phyloP scores from a whole-genome alignment of 1,140 invertebrate species.

The Nixonia krombeini region DNA sequence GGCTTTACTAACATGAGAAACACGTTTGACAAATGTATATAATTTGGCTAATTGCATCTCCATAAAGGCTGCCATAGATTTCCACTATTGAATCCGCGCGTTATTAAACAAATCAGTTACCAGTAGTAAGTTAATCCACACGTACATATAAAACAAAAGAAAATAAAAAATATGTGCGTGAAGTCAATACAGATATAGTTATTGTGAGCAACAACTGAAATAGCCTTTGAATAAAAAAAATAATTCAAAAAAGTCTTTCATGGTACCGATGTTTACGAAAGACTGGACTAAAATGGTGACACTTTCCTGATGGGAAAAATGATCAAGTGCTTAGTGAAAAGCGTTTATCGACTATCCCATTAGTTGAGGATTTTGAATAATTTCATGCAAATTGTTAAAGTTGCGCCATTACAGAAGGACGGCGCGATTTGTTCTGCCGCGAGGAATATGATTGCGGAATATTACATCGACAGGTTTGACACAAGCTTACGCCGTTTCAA shows the following conservation, averaged over 20 bases:
- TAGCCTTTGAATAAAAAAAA: no score
- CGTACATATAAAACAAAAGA: no score
- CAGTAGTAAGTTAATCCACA: no score
- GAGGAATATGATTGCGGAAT: no score
- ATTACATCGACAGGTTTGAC: conserved; percentile 63
- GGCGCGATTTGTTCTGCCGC: conserved; percentile 47
- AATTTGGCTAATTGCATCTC: background rate
- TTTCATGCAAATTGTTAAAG: conserved; percentile 65
- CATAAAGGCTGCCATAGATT: background rate
- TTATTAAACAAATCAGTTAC: no score
- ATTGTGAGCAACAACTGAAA: no score
- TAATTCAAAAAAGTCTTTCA: no score
- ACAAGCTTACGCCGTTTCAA: conserved; percentile 25
- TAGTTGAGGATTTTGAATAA: conserved; percentile 41
- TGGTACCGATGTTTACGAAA: no score
- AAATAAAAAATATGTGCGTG: no score
- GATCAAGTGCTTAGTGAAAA: background rate
- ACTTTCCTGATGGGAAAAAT: conserved; percentile 6
- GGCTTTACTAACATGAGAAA: background rate
- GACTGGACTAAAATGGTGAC: background rate
- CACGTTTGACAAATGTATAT: conserved; percentile 1
- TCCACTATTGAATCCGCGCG: no score
- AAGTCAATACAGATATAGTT: no score
- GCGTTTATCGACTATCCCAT: background rate
- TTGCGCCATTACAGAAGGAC: conserved; percentile 60